These are phyloP conservation scores for Lasiommata megera DNA, from an alignment of 2,888 invertebrate genomes.

Conservation along the genomic window DNA sequence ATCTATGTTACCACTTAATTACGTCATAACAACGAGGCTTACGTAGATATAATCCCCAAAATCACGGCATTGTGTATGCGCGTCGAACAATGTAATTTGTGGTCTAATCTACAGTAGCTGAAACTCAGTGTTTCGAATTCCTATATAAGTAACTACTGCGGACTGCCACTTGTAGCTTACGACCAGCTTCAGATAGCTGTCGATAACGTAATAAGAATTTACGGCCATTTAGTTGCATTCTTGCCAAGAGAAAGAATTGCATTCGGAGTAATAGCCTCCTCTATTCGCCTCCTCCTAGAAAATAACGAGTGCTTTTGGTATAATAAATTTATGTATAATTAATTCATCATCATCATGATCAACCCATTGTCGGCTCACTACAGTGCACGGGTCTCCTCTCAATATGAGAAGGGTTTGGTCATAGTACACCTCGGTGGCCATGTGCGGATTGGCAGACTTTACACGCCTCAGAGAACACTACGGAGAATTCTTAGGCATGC, in stretches of 20 bases:
- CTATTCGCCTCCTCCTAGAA: not conserved
- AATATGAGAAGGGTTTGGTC: no score
- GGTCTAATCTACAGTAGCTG: slow-evolving; percentile 16
- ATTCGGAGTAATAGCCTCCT: slow-evolving; percentile 10
- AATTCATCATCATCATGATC: no score
- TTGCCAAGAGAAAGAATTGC: slow-evolving; percentile 14
- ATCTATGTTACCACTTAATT: not conserved
- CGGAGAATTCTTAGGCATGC: no score
- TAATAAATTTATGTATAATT: not conserved
- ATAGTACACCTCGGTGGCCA: no score
- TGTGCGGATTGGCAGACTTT: no score
- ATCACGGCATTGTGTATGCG: not conserved
- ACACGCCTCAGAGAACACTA: no score
- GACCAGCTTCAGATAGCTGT: slow-evolving; percentile 11
- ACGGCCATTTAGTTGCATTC: slow-evolving; percentile 14
- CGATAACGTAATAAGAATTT: slow-evolving; percentile 30
- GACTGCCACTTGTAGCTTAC: slow-evolving; percentile 26
- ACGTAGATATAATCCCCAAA: slow-evolving; percentile 7
- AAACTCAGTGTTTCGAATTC: slow-evolving; percentile 19
- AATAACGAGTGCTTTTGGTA: not conserved
- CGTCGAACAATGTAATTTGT: slow-evolving; percentile 12
- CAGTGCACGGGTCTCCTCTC: no score
- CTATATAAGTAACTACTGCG: slow-evolving; percentile 15
- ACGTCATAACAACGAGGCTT: not conserved
- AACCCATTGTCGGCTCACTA: no score